These are phyloP conservation scores for Ecdyonurus torrentis DNA, from an alignment of 2,888 invertebrate species.

Conservation along the genomic window DNA sequence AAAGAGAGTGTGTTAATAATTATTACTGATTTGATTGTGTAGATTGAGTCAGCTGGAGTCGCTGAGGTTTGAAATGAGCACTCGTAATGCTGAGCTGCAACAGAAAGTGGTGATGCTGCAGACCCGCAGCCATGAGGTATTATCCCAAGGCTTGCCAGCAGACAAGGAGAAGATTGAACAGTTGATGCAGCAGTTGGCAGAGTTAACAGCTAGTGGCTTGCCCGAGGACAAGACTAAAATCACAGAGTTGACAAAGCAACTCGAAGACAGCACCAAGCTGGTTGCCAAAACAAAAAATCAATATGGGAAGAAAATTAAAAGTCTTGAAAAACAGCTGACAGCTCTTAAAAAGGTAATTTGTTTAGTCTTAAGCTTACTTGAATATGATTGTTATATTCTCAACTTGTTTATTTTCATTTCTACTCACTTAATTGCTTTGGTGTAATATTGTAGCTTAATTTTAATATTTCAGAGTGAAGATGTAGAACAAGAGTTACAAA, in stretches of 20 bases:
- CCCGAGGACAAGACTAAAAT: constrained; percentile 23
- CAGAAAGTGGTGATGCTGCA: constrained; percentile 22
- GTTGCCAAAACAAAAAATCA: constrained; percentile 59
- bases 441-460: too few relatives aligned
- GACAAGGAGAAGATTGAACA: not conserved
- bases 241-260: constrained; percentile 43
- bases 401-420: too few relatives aligned
- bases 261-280: constrained; percentile 57
- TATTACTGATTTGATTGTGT: not conserved
- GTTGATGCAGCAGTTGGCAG: not conserved
- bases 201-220: constrained; percentile 5
- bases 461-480: not conserved
- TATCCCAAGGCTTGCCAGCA: not conserved
- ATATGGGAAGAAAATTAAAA: constrained; percentile 53
- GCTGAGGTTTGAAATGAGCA: constrained; percentile 20
- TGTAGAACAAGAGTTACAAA: not conserved
- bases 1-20: too few relatives aligned
- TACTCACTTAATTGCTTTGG: too few relatives aligned
- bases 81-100: constrained; percentile 21
- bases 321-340: constrained; percentile 48
- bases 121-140: constrained; percentile 24
- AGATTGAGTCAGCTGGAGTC: constrained; percentile 15
- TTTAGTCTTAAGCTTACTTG: too few relatives aligned
- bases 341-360: constrained; percentile 25
- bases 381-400: too few relatives aligned